Percentiles rank a stretch among this genome's conserved stretches.
Conservation (phyloP, 2,113 vertebrate species). For the Antennarius striatus region DNA sequence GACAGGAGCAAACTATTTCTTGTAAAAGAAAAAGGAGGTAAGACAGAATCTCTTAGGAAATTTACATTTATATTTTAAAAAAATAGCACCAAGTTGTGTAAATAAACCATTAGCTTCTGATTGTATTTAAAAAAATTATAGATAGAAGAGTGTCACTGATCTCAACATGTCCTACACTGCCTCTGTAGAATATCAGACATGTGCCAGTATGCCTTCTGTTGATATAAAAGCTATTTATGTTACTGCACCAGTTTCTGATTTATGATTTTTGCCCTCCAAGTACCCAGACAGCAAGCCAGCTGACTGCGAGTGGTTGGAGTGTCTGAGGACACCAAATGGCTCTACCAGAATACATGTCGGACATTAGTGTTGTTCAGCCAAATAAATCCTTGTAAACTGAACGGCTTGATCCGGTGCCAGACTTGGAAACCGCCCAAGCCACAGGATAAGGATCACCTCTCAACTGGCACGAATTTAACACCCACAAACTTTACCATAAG, state of each 20-base stretch:
- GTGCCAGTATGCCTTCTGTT: conserved; percentile 24
- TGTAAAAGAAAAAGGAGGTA: neutral
- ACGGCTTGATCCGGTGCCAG: conserved; percentile 64
- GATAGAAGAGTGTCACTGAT: too few species aligned
- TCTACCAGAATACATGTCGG: conserved; percentile 58
- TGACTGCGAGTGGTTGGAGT: conserved; percentile 35
- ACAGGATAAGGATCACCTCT: conserved; percentile 72
- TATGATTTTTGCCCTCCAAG: conserved; percentile 57
- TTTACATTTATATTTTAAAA: too few species aligned
- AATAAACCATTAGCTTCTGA: too few species aligned
- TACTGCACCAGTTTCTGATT: conserved; percentile 62
- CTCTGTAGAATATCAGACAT: conserved; percentile 3
- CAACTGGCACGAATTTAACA: conserved; percentile 55
- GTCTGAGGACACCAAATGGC: conserved; percentile 70
- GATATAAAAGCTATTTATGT: conserved; percentile 46
- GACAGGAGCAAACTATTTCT: neutral
- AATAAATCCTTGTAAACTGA: conserved; percentile 69
- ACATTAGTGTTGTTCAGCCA: conserved; percentile 63
- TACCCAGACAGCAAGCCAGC: conserved; percentile 56
- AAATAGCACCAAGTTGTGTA: too few species aligned
- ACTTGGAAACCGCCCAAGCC: conserved; percentile 66
- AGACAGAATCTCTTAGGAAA: too few species aligned
- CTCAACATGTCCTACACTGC: too few species aligned
- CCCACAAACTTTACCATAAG: conserved; percentile 60
- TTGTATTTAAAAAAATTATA: too few species aligned